Percentiles rank a stretch among this genome's conserved stretches.
phyloP scores from a whole-genome alignment of 2,113 vertebrate genomes.

The Mus spicilegus region DNA sequence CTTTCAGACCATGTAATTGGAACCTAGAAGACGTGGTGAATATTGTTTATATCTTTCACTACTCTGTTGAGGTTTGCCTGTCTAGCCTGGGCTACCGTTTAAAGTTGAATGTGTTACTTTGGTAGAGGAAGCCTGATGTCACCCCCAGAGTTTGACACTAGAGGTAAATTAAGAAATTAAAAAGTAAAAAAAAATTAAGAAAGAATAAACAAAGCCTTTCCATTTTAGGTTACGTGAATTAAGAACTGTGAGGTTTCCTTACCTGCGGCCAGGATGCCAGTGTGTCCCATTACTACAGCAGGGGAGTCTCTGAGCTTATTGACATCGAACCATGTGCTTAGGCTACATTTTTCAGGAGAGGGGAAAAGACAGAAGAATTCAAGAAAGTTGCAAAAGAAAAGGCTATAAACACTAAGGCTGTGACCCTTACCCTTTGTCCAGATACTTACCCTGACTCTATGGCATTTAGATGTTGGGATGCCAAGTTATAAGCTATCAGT shows the following conservation, averaged over 20 bases:
- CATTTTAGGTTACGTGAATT: neutral
- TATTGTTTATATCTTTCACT: neutral
- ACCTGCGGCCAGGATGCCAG: rapidly evolving
- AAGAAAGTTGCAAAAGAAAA: neutral
- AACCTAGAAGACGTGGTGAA: neutral
- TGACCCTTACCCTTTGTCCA: neutral
- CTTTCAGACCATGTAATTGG: neutral
- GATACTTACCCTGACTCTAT: neutral
- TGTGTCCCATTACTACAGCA: neutral
- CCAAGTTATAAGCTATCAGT: too few relatives aligned
- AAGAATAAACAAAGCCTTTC: neutral
- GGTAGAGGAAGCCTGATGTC: neutral
- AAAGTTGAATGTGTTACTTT: neutral
- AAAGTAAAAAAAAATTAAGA: neutral
- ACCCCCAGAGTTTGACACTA: neutral
- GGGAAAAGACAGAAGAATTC: neutral
- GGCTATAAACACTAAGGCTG: neutral
- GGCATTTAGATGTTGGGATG: neutral
- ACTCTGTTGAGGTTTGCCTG: neutral
- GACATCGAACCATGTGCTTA: too few relatives aligned
- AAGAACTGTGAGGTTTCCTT: neutral
- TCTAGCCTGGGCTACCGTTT: neutral
- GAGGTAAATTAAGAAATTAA: slow-evolving; percentile 10
- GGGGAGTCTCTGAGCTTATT: neutral
- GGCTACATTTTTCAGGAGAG: neutral